phyloP scores from a whole-genome alignment of 2,113 vertebrate genomes.

The Caretta caretta region DNA sequence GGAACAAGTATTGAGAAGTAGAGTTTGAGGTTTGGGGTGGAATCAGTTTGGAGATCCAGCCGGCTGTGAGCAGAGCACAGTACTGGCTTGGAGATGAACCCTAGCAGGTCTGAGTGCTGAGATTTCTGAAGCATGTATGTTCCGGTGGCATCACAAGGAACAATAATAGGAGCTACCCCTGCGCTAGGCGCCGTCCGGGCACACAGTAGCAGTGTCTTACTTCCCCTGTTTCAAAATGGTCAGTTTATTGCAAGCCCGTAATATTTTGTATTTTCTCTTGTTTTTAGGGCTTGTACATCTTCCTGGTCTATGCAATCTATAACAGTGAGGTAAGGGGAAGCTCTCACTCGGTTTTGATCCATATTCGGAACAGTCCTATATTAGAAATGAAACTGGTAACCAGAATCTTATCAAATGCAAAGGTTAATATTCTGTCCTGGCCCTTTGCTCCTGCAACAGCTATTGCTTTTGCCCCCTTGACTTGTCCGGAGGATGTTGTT shows the following conservation, averaged over 20 bases:
- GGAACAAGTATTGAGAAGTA: too few species aligned
- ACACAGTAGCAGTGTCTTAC: too few species aligned
- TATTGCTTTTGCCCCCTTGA: not conserved
- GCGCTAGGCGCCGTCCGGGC: too few species aligned
- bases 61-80: not conserved
- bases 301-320: slow-evolving; percentile 91
- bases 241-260: accelerated
- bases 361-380: accelerated
- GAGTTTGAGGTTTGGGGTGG: not conserved
- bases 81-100: not conserved
- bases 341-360: not conserved
- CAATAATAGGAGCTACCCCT: too few species aligned
- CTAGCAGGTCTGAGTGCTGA: not conserved
- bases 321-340: slow-evolving; percentile 87
- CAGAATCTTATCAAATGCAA: not conserved
- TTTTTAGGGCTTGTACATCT: slow-evolving; percentile 91
- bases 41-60: not conserved
- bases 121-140: not conserved
- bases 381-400: accelerated
- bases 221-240: accelerated
- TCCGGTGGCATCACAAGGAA: not conserved
- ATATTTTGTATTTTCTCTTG: not conserved
- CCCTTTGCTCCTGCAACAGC: accelerated
- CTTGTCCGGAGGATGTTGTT: not conserved
- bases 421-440: not conserved